phyloP scores from a whole-genome alignment of 1,140 invertebrate species.

The Pemphigus obesinymphae region DNA sequence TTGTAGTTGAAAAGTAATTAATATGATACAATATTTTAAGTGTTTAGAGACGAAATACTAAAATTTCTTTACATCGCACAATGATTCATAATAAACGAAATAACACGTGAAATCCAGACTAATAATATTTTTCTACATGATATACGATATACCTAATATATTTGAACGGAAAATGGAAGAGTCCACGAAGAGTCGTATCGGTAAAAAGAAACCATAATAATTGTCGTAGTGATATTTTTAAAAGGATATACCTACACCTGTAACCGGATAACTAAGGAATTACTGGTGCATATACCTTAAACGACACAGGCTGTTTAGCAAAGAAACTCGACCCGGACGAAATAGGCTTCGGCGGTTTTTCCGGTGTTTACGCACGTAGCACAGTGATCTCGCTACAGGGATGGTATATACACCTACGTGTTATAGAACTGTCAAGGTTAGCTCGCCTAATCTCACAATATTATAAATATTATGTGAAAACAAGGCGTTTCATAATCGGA shows the following conservation, averaged over 20 bases:
- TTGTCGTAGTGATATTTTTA: background rate
- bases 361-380: slow-evolving; percentile 17
- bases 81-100: too few relatives aligned
- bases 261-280: slow-evolving; percentile 1
- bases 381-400: background rate
- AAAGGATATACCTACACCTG: background rate
- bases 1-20: too few relatives aligned
- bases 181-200: background rate
- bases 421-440: background rate
- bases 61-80: too few relatives aligned
- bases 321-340: background rate
- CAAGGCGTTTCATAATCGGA: background rate
- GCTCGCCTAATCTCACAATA: too few relatives aligned
- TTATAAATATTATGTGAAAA: background rate
- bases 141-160: background rate
- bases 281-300: background rate
- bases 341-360: slow-evolving; percentile 20
- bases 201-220: background rate
- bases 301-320: background rate
- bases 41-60: too few relatives aligned
- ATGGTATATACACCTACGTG: background rate
- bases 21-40: too few relatives aligned
- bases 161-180: background rate
- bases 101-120: too few relatives aligned
- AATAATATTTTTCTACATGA: too few relatives aligned